phyloP scores from a whole-genome alignment of 2,797 vertebrate species.

The Melanogrammus aeglefinus region DNA sequence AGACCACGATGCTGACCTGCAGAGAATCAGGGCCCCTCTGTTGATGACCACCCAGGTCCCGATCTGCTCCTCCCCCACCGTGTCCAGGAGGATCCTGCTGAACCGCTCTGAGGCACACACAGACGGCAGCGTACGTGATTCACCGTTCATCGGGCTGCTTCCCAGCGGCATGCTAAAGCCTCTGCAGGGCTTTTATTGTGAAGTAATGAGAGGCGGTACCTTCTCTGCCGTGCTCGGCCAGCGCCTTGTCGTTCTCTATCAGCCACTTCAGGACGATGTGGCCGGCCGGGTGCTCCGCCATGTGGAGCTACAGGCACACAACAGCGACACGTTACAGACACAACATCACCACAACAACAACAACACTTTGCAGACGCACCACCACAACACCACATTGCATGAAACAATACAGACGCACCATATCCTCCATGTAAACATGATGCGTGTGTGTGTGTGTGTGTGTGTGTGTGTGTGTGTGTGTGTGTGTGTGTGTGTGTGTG shows the following conservation, averaged over 20 bases:
- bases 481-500: no score
- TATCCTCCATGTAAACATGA: no score
- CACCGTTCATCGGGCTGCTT: background rate
- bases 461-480: background rate
- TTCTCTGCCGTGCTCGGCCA: constrained; percentile 76
- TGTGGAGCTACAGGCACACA: constrained; percentile 78
- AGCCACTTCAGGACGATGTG: constrained; percentile 96
- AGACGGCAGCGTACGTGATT: background rate
- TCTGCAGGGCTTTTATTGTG: background rate
- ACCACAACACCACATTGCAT: background rate
- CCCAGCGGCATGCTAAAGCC: background rate
- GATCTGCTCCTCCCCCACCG: constrained; percentile 81
- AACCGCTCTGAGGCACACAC: constrained; percentile 78
- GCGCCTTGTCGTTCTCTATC: constrained; percentile 84
- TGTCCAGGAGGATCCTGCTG: constrained; percentile 82
- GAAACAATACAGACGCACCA: background rate
- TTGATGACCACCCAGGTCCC: constrained; percentile 86
- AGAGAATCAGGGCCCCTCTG: constrained; percentile 91
- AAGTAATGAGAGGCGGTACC: constrained; percentile 63
- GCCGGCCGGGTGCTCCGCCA: constrained; percentile 93
- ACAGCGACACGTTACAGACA: background rate
- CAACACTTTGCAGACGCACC: constrained; percentile 38
- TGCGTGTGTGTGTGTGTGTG: no score
- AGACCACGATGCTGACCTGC: constrained; percentile 71
- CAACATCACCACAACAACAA: background rate